Base-by-base conservation (phyloP, 2,888 invertebrate genomes). In the Aphelenchoides bicaudatus region DNA sequence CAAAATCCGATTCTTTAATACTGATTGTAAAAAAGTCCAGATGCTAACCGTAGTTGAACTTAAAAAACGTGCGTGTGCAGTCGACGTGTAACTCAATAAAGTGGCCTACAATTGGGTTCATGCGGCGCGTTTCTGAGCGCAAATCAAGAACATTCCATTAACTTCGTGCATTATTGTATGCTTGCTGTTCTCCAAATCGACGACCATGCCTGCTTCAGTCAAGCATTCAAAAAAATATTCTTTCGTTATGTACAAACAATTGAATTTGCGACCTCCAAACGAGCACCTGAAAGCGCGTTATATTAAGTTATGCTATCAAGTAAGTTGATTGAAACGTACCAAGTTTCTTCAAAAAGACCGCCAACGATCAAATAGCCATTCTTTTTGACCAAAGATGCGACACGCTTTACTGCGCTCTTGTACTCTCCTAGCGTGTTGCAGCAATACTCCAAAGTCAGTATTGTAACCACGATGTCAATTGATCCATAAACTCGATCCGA, bases 381-480 rank as follows among this genome's bases (percentile, higher is more conserved):
- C 0, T 66, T n/a, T n/a, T n/a, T n/a, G 10, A 76, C 56, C 27
- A 66, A 64, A 2, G 29, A 39, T 0, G 58, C 64, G 29, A 73
- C 66, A 52, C 69, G 66, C 27, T 60, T 56, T 56, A 75, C 62
- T 25, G 71, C 66, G 5, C 57, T 27, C 37, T 62, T 62, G 59
- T 76, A 76, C 55, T 78, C 73, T 6, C 66, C 57, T 21, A 64
- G 53, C 28, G 64, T 70, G 47, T 69, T 71, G 57, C 69, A 71
- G 56, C 78, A 75, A 52, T 78, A 78, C 39, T 76, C 76, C 25
- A 75, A 56, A 37, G 75, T 78, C 67, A 76, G 78, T 37, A 77
- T 71, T 10, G 72, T 71, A 13, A 71, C 71, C 23, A 76, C 62
- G 6, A 65, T 59, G 66, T 67, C 67, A 49, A 71, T 66, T 3